A percentile compares a stretch with the other conserved stretches of the same genome.
These are phyloP conservation scores for Callyntrura guangdongensis DNA, from an alignment of 2,888 invertebrate genomes.

Conservation along the genomic window DNA sequence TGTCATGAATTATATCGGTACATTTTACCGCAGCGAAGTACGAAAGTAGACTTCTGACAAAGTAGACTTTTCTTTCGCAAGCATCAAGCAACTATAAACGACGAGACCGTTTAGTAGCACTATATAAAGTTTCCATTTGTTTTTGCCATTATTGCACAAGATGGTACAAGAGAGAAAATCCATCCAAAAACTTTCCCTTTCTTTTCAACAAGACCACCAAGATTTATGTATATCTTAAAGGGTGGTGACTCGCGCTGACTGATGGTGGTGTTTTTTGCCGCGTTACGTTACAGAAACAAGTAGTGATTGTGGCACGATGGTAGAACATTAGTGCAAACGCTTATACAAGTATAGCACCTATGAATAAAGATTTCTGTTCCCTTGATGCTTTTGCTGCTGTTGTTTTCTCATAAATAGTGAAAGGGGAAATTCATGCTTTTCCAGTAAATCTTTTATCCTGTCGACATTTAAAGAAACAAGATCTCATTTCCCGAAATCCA, in stretches of 20 bases:
- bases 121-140: neutral
- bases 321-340: neutral
- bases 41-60: neutral
- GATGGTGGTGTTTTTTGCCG: neutral
- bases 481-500: neutral
- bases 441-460: conserved; percentile 43
- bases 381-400: conserved; percentile 18
- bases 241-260: conserved; percentile 10
- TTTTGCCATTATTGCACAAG: neutral
- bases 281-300: neutral
- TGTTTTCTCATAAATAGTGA: neutral
- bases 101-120: neutral
- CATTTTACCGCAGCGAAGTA: neutral
- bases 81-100: neutral
- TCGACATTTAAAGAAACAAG: conserved; percentile 35
- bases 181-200: conserved; percentile 38
- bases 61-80: too few species aligned
- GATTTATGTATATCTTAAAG: conserved; percentile 43
- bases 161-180: neutral
- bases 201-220: neutral
- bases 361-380: neutral
- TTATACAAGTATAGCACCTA: neutral
- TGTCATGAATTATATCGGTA: conserved; percentile 37
- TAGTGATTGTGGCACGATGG: neutral
- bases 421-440: conserved; percentile 16